These are phyloP conservation scores for Dryobota labecula DNA, from an alignment of 2,888 invertebrate genomes.

Conservation along the genomic window DNA sequence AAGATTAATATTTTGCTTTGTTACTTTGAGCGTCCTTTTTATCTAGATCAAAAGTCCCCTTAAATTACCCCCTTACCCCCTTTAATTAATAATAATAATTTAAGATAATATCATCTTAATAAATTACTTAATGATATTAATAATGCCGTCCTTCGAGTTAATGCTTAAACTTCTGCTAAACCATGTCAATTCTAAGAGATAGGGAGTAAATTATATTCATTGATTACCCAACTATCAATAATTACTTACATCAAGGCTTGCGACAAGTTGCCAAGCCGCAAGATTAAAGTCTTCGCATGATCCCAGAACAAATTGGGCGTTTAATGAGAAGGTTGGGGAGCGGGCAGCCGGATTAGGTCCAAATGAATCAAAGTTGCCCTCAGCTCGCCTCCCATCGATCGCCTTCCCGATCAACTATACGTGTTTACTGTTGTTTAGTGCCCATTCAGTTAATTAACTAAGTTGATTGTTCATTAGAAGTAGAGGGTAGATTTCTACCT, in stretches of 20 bases:
- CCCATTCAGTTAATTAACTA: slow-evolving; percentile 61
- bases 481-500: slow-evolving; percentile 35
- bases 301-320: slow-evolving; percentile 86
- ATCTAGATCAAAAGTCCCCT: too few relatives aligned
- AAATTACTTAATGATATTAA: not conserved
- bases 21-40: slow-evolving; percentile 11
- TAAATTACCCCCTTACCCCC: too few relatives aligned
- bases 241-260: slow-evolving; percentile 48
- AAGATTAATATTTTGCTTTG: slow-evolving; percentile 23
- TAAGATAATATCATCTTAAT: too few relatives aligned
- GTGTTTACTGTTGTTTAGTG: slow-evolving; percentile 56
- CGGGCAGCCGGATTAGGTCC: slow-evolving; percentile 81
- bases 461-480: slow-evolving; percentile 59
- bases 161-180: not conserved
- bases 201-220: slow-evolving; percentile 10
- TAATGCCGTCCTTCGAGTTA: not conserved
- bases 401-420: slow-evolving; percentile 69
- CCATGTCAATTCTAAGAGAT: not conserved
- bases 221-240: slow-evolving; percentile 30
- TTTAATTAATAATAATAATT: too few relatives aligned
- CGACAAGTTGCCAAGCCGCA: slow-evolving; percentile 73
- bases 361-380: slow-evolving; percentile 84
- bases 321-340: slow-evolving; percentile 85
- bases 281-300: slow-evolving; percentile 84
- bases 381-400: slow-evolving; percentile 76